Evolutionary conservation across 2,888 invertebrate species (phyloP), one percentile per base, ranked within the genome.

Genomic region (Taenaris catops): DNA sequence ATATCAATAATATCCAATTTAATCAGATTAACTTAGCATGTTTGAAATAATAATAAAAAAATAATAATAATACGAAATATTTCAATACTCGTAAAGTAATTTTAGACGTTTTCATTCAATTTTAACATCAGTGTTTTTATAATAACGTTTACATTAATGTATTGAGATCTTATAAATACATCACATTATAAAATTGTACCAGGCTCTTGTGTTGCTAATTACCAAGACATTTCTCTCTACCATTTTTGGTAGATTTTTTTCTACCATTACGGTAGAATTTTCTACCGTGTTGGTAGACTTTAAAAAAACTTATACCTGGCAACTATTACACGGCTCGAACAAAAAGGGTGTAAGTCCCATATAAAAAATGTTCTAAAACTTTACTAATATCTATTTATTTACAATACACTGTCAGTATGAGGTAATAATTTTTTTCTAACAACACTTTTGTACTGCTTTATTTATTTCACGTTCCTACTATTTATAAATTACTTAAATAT

Each of bases 161-260:
- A 64, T 65, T 81, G 83, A 84, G 83, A 84, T 84, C 83, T 63
- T 61, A 61, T 65, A 66, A 72, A 70, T 67, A 79, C 76, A 80
- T 81, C 79, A 81, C 81, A 79, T 65, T 64, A 53, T 53, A 53
- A 62, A 66, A 37, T 62, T 60, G 62, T 64, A 60, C 63, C 54
- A 61, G 59, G 61, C 57, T 53, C 54, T 55, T 56, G 55, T 66
- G 67, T 68, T 69, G 69, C 74, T 68, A 58, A 62, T 45, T 44
- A 44, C 35, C 57, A 61, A 29, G 27, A 19, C 16, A 17, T 17
- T n/a, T n/a, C n/a, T 17, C 6, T 7, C 19, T 19, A 19, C 19
- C 7, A 19, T 19, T 7, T 17, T 1, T 7, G 7, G 19, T 19
- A 19, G 19, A 19, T 18, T 8, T 9, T 3, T 14, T 14, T 14